Base-by-base conservation (phyloP, 2,888 invertebrate genomes). In the Hyposoter didymator region DNA sequence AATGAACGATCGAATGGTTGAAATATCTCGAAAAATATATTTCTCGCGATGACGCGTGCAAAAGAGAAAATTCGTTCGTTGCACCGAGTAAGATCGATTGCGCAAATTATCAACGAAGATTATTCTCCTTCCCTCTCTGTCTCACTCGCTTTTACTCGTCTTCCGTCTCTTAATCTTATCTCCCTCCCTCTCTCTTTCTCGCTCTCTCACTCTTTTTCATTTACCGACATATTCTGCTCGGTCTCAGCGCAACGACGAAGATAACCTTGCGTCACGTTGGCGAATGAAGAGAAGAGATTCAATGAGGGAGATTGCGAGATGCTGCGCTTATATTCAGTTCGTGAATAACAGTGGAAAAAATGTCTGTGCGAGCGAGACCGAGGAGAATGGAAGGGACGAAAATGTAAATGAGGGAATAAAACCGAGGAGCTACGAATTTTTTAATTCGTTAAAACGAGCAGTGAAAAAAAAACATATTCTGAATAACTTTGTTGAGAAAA, bases 261-360 rank as follows among this genome's bases (percentile, higher is more conserved):
- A 88, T 87, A 88, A 88, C 87, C 88, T 88, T 86, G 87, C 84
- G 86, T 69, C 83, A 85, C 86, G 82, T 84, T 76, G 79, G 66
- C 84, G 81, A 86, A 84, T 52, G 79, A 74, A 69, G 76, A 69
- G 82, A 82, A 64, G 74, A 73, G 74, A 83, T 80, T 73, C 76
- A 80, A 72, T 75, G 76, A 83, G 79, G 83, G 83, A 83, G 82
- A 83, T 81, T 67, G 78, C 67, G 62, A 52, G 78, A 80, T 67
- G 70, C 62, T 62, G 72, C 64, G 79, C 72, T 72, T 17, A 64
- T 64, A 73, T 80, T 72, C 39, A 4, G 73, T 52, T 45, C 52
- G 73, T 28, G 73, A 73, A 73, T 79, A 79, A 69, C 28, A 66
- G 52, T 5, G 22, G 22, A 72, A 79, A 72, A 80, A 73, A 80